Conservation (phyloP, 2,888 invertebrate genomes). For the Epinotia bilunana region DNA sequence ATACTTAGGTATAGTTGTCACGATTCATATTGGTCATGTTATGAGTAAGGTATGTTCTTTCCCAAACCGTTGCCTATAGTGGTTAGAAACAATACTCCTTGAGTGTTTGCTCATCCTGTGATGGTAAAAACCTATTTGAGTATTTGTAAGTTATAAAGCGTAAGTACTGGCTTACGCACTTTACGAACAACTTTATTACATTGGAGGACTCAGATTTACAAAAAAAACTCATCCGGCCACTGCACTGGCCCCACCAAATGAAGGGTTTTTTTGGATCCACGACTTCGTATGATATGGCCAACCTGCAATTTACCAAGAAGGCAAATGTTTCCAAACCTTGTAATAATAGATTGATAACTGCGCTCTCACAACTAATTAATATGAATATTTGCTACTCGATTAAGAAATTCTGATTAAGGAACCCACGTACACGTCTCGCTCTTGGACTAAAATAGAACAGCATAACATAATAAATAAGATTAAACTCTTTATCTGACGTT, state of each 20-base stretch:
- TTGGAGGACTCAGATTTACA: not conserved
- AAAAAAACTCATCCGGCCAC: not conserved
- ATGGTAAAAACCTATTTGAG: not conserved
- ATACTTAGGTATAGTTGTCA: not conserved
- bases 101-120: slow-evolving; percentile 1
- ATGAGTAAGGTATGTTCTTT: slow-evolving; percentile 1
- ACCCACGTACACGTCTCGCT: not conserved
- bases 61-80: not conserved
- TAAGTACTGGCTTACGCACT: too few relatives aligned
- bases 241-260: too few relatives aligned
- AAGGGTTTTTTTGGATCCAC: too few relatives aligned
- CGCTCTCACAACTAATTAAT: too few relatives aligned
- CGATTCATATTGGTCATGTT: slow-evolving; percentile 5
- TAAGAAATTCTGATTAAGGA: too few relatives aligned
- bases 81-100: slow-evolving; percentile 9
- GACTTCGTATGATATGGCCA: too few relatives aligned
- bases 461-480: slow-evolving; percentile 8
- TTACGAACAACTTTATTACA: too few relatives aligned
- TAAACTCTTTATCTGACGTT: slow-evolving; percentile 21
- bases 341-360: too few relatives aligned
- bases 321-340: too few relatives aligned
- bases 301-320: too few relatives aligned
- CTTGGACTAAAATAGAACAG: not conserved
- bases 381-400: too few relatives aligned
- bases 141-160: not conserved